These are phyloP conservation scores for Dendrolimus punctatus DNA, from an alignment of 1,140 invertebrate genomes.

Conservation along the genomic window DNA sequence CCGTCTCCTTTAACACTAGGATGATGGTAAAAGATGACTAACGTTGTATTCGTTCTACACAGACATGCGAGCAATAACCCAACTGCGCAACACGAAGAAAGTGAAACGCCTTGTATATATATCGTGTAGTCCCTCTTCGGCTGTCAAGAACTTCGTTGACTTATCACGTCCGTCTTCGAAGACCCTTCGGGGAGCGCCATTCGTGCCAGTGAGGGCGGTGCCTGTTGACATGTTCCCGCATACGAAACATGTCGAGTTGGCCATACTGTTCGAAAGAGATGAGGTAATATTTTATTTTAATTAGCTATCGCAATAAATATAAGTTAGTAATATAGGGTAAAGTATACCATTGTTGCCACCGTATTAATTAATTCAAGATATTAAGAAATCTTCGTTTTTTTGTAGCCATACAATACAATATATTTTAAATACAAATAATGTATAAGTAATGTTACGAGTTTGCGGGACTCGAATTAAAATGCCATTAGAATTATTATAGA, in stretches of 20 bases:
- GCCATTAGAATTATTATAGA: no score
- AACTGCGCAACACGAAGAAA: conserved; percentile 81
- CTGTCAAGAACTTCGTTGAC: conserved; percentile 93
- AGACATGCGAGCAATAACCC: conserved; percentile 86
- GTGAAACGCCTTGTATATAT: conserved; percentile 91
- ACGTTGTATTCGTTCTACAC: not conserved
- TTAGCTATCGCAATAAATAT: no score
- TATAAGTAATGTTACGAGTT: no score
- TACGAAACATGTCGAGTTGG: conserved; percentile 91
- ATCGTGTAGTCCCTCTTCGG: conserved; percentile 90
- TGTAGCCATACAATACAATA: no score
- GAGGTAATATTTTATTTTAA: conserved; percentile 10
- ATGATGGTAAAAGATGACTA: no score
- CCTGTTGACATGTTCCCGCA: conserved; percentile 97
- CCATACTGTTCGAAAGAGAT: conserved; percentile 85
- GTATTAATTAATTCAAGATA: no score
- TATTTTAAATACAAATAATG: no score
- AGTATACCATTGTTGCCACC: no score
- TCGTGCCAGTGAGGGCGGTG: conserved; percentile 84
- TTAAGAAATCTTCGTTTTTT: no score
- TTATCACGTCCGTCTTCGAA: conserved; percentile 86
- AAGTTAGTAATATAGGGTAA: no score
- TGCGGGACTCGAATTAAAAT: no score
- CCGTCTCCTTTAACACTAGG: no score
- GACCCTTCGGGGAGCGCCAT: conserved; percentile 85